phyloP scores from a whole-genome alignment of 2,888 invertebrate genomes.

The Phlogophora meticulosa region DNA sequence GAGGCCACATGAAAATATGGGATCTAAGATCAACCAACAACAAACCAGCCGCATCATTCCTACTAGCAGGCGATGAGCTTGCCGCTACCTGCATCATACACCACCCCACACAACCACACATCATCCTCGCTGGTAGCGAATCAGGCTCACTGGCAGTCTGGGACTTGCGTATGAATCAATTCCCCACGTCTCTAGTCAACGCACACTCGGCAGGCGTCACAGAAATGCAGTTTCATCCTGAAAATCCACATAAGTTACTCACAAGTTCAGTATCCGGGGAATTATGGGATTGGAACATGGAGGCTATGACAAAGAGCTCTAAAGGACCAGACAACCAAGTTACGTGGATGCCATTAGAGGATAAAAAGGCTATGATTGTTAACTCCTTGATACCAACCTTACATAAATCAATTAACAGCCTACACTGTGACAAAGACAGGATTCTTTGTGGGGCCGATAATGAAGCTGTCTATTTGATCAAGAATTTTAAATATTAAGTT shows the following conservation, averaged over 20 bases:
- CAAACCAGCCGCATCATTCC: slow-evolving; percentile 93
- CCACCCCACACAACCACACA: slow-evolving; percentile 97
- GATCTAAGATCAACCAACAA: slow-evolving; percentile 93
- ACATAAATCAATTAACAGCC: slow-evolving; percentile 95
- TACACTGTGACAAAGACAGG: slow-evolving; percentile 94
- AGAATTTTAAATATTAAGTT: slow-evolving; percentile 90
- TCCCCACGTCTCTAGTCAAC: slow-evolving; percentile 95
- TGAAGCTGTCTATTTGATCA: slow-evolving; percentile 96
- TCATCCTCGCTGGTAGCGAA: slow-evolving; percentile 95
- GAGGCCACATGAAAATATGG: slow-evolving; percentile 97
- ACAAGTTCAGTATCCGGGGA: slow-evolving; percentile 96
- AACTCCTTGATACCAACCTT: slow-evolving; percentile 94
- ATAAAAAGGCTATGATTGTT: slow-evolving; percentile 93
- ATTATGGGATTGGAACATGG: slow-evolving; percentile 97
- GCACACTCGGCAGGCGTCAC: slow-evolving; percentile 94
- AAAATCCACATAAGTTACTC: slow-evolving; percentile 95
- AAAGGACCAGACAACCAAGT: slow-evolving; percentile 83
- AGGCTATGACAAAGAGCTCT: slow-evolving; percentile 84
- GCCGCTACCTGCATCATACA: slow-evolving; percentile 94
- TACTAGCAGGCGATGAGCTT: slow-evolving; percentile 94
- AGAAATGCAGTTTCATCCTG: slow-evolving; percentile 97
- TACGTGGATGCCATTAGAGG: slow-evolving; percentile 93
- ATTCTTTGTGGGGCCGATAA: slow-evolving; percentile 96
- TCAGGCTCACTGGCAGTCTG: slow-evolving; percentile 97
- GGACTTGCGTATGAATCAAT: slow-evolving; percentile 96